Evolutionary conservation across 2,888 invertebrate species (phyloP), one percentile per base, ranked within the genome.

Genomic region (Mermis nigrescens): DNA sequence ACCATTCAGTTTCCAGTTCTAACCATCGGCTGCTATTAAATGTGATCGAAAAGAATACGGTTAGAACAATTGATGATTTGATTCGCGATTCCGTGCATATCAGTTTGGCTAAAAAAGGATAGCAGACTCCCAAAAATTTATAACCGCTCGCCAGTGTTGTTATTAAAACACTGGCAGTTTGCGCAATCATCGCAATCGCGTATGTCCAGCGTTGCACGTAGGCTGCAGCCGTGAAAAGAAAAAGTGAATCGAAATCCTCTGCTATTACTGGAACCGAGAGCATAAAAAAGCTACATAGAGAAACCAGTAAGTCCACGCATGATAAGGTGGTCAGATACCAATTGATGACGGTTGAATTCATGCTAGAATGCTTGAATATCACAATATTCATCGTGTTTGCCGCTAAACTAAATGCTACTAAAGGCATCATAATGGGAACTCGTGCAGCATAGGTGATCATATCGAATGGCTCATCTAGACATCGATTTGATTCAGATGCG

Each of bases 241-340:
- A 3, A 3, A 57, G 19, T 2, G 45, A 46, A 27, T 27, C 7
- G 46, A 27, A 57, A 4, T 27, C 45, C 22, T 57, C 57, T 7
- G n/a, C 46, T 19, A 57, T 46, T 46, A 28, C 46, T 2, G 57
- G 57, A 3, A 57, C 24, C n/a, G 57, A 57, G 19, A 46, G 57
- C 57, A 57, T 57, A 28, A 45, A 46, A 28, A 57, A 46, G 19
- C 46, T 57, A 46, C 57, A 26, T 19, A 46, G 3, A 2, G 46
- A 24, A 22, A 57, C 57, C 3, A 45, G 4, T 29, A 38, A n/a
- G 29, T 57, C 57, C 19, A 3, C 46, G 19, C 4, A 19, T 2
- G 57, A 46, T 46, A 57, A 31, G 2, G 24, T 31, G 29, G 52
- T 27, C 52, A 57, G 26, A 31, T 52, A 57, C 57, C 57, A 57